Percentiles rank a stretch among this genome's conserved stretches.
These are phyloP conservation scores for Palythoa caribaeorum DNA, from an alignment of 92 coral and sea anemone genomes.

Conservation along the genomic window DNA sequence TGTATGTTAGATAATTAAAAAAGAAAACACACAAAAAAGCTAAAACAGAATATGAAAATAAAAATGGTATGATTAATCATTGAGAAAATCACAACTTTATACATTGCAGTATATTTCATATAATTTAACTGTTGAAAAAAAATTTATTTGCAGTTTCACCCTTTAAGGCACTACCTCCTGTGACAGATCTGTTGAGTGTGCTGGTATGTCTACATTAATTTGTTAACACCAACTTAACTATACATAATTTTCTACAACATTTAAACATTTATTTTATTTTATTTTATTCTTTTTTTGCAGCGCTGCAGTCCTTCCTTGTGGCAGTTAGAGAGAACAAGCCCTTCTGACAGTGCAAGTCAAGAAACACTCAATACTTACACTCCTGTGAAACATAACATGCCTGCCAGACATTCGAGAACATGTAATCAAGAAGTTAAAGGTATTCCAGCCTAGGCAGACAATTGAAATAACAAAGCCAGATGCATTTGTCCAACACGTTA, in stretches of 20 bases:
- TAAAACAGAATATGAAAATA: no score
- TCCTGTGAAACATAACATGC: not conserved
- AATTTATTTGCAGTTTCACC: constrained; percentile 28
- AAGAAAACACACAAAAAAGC: no score
- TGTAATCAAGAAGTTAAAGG: constrained; percentile 10
- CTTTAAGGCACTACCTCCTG: constrained; percentile 41
- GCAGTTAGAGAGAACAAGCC: constrained; percentile 23
- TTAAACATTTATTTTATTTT: not conserved
- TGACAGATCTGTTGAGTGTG: constrained; percentile 36
- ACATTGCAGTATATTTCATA: no score
- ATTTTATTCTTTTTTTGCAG: not conserved
- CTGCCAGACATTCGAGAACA: constrained; percentile 5
- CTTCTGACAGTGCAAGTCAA: constrained; percentile 18
- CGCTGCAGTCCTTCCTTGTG: constrained; percentile 45
- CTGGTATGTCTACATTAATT: constrained; percentile 10
- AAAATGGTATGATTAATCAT: no score
- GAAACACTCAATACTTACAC: constrained; percentile 6
- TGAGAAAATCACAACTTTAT: no score
- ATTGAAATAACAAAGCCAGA: no score
- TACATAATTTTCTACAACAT: no score
- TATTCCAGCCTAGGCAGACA: not conserved
- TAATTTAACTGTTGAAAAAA: not conserved
- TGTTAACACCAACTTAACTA: not conserved
- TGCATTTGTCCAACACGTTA: no score
- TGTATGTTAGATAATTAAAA: no score